These are phyloP conservation scores for Pituophis catenifer DNA, from an alignment of 2,113 vertebrate species.

Conservation along the genomic window DNA sequence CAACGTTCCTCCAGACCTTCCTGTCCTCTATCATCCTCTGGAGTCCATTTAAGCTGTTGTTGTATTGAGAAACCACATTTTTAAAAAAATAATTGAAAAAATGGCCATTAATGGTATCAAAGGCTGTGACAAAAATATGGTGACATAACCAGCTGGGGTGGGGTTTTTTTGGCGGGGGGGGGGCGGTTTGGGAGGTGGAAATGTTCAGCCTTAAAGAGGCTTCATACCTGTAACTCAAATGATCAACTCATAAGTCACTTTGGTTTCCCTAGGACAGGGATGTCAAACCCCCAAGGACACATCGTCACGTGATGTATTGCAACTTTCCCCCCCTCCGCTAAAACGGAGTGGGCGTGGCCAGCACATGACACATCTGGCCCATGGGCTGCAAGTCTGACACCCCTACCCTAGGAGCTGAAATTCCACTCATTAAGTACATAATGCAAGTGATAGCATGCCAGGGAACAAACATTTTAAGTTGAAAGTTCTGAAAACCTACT, in stretches of 20 bases:
- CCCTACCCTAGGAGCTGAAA: too few species aligned
- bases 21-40: too few species aligned
- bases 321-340: too few species aligned
- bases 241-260: background rate
- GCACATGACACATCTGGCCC: too few species aligned
- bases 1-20: too few species aligned
- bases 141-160: background rate
- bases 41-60: background rate
- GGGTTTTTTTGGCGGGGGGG: too few species aligned
- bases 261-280: background rate
- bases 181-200: background rate
- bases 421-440: background rate
- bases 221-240: background rate
- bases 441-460: background rate
- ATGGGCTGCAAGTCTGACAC: too few species aligned
- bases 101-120: background rate
- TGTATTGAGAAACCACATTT: background rate
- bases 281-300: too few species aligned
- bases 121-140: background rate
- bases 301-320: too few species aligned
- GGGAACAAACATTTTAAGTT: background rate
- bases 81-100: too few species aligned
- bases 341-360: too few species aligned
- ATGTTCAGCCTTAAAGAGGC: background rate
- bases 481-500: background rate